Evolutionary conservation across 2,888 invertebrate genomes (phyloP), one percentile per base, ranked within the genome.

Genomic region (Dynastes maya): DNA sequence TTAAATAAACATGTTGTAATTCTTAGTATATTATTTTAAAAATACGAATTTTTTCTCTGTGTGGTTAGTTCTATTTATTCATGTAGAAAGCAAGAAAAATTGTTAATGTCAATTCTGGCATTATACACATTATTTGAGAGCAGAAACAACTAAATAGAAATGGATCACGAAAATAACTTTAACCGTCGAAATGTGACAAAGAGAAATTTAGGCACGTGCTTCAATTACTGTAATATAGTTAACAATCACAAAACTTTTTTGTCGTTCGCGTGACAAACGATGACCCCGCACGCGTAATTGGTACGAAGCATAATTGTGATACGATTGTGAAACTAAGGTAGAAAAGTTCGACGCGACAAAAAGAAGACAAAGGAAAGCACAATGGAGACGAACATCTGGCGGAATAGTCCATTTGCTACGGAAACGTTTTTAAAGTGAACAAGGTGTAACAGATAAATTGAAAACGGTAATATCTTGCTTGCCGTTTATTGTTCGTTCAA

Each of bases 371-470:
- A 27, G 9, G 61, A 27, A 29, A 22, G 6, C 61, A 61, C 27
- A 53, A 53, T 4, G 53, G 4, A 53, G n/a, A 16, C n/a, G 53
- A n/a, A 53, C 53, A 53, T 53, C 53, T 53, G 53, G 16, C 53
- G n/a, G 53, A 53, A 53, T 16, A 16, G 61, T 29, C 29, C 29
- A 61, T 11, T 61, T 29, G 8, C 22, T 61, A 22, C 22, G 53
- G 53, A 53, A 55, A 9, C 27, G 61, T 11, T 22, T 61, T 61
- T 61, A 61, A 27, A 61, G 61, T 27, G 61, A 11, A 61, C 8
- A 27, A 27, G 40, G 67, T 67, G 67, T 67, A 65, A 22, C 3
- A 67, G 67, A 67, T 40, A 67, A 67, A 67, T 40, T 67, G 67
- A 45, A 67, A 67, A 45, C 45, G 67, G 40, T 65, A 40, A 65